phyloP scores from a whole-genome alignment of 2,888 invertebrate species.

The Trypoxylon attenuatum region DNA sequence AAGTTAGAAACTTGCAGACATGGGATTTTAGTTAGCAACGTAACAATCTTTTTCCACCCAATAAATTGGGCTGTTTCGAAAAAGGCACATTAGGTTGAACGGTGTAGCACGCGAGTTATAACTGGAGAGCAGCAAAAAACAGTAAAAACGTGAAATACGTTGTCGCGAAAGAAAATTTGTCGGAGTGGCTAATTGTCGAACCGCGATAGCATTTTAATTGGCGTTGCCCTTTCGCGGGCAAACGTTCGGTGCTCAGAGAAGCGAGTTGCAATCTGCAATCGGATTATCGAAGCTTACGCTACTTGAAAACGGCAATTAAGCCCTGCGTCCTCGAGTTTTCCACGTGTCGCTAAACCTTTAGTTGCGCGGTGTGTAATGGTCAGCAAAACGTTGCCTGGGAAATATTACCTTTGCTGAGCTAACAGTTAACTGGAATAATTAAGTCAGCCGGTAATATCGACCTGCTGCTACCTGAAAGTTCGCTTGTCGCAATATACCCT shows the following conservation, averaged over 20 bases:
- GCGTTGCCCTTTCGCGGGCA: conserved; percentile 3
- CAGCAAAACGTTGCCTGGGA: conserved; percentile 23
- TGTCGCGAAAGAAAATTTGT: conserved; percentile 2
- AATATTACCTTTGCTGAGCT: conserved; percentile 39
- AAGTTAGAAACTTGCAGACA: too few species aligned
- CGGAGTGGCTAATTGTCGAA: conserved; percentile 5
- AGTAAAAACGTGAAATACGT: neutral
- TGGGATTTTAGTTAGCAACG: too few species aligned
- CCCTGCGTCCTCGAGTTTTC: conserved; percentile 29
- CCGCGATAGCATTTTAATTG: conserved; percentile 13
- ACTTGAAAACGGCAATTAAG: conserved; percentile 40
- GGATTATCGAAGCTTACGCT: conserved; percentile 23
- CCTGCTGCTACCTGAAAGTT: too few species aligned
- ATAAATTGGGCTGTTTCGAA: too few species aligned
- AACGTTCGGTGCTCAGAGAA: too few species aligned
- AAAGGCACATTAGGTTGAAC: too few species aligned
- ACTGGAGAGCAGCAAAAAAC: neutral
- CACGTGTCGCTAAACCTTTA: conserved; percentile 24
- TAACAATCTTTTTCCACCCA: too few species aligned
- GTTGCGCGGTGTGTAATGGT: conserved; percentile 13
- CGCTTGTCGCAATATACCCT: too few species aligned
- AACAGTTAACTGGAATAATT: conserved; percentile 39
- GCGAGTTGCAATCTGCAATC: conserved; percentile 23
- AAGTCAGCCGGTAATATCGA: too few species aligned
- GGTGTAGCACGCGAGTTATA: too few species aligned